Base-by-base conservation (phyloP, 1,140 invertebrate genomes). In the Medauroidea extradentata region DNA sequence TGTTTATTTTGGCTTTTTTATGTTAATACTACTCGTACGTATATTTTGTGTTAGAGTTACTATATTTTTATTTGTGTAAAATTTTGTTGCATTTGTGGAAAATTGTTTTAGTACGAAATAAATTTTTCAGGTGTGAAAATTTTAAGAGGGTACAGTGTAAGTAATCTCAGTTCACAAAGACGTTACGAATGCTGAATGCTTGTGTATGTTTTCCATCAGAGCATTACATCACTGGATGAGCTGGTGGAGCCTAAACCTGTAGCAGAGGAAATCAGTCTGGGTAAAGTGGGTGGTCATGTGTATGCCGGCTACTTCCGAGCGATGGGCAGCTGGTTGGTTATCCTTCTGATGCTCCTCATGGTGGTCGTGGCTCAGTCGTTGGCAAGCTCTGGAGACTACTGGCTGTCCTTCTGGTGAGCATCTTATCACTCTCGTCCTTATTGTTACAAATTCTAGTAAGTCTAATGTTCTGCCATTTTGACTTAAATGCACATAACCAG, bases 301-400 rank as follows among this genome's bases (percentile, higher is more conserved):
- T 83, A 86, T 66, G 70, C 65, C 41, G 71, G 81, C 42, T 89
- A 88, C 65, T 79, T 86, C 52, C 73, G 75, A 13, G 83, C 85
- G 1, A 81, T 81, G 38, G 76, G 75, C 49, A 83, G 78, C 5
- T 73, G 78, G 24, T 73, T 74, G 27, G 61, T 79, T 16, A 65
- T 79, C 1, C 72, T 81, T 2, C 55, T 74, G 2, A 77, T 86
- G 67, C 25, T 78, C 2, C 11, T 79, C 3, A 67, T 86, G 1
- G 83, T 82, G 44, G 53, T 82, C 4, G 61, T 81, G 0, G 79
- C 85, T 13, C 88, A 90, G 71, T 67, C 83, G 16, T 67, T 81
- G 21, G 83, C 79, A 27, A 89, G 86, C 60, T 80, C 80, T n/a
- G 79, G 80, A 8, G 86, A 89, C 65, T 86, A 85, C 67, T 85